Evolutionary conservation across 2,113 vertebrate species (phyloP), one percentile per base, ranked within the genome.

Genomic region (Paracanthobrama guichenoti): DNA sequence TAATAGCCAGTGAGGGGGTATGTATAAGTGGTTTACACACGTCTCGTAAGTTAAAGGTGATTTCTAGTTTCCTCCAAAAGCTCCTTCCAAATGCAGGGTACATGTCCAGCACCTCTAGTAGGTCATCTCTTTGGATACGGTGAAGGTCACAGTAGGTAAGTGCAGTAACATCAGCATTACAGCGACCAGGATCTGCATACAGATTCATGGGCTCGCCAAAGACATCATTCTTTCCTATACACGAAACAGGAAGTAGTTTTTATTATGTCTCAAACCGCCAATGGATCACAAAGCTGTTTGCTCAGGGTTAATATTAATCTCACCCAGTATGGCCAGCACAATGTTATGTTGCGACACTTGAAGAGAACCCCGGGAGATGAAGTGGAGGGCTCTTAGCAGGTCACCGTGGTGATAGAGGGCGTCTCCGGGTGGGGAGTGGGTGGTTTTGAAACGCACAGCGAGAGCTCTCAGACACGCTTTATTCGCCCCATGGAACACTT

Each of bases 131-230:
- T 81, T 93, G 95, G 90, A 99, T 98, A 85, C 96, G 95, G 89
- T 99, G 98, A 87, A 99, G 90, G 91, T 99, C 97, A 0, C 97
- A 99, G 92, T 99, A 99, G 67, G 98, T 97, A 86, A 97, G 91
- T 11, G 97, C 96, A 81, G 93, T 92, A 53, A 99, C 96, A 0
- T 99, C 97, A 0, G 96, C 95, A 0, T 94, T 98, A 72, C 97
- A 97, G 89, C 96, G 97, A 57, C 97, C 98, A 0, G 97, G 96
- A 74, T 95, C 95, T 2, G 96, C 93, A 0, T 96, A 96, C 77
- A 98, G 94, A 83, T 96, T 95, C 79, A 99, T 94, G 0, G 94
- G 93, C 87, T 99, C 98, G 4, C 98, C 98, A 83, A 99, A 98
- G 48, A 97, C 96, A 91, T 98, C 96, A 0, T 99, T 98, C 91